These are phyloP conservation scores for Neotoma lepida DNA, from an alignment of 2,113 vertebrate species.

Conservation along the genomic window DNA sequence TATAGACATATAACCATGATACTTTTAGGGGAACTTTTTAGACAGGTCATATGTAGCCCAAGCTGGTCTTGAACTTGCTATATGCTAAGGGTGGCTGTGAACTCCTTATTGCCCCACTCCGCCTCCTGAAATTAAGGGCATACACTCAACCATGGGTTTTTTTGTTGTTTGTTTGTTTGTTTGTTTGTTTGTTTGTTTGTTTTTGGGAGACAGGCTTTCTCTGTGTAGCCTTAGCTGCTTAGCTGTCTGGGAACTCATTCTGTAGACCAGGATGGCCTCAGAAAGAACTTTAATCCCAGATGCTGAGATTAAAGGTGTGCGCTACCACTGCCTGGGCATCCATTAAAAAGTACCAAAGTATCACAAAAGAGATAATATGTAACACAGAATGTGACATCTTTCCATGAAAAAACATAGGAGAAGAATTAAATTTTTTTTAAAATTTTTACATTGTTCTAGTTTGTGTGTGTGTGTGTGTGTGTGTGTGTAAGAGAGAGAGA, in stretches of 20 bases:
- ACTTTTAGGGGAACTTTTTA: not conserved
- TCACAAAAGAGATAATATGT: not conserved
- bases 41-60: not conserved
- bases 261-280: not conserved
- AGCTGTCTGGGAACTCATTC: not conserved
- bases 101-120: not conserved
- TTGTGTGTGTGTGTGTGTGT: not conserved
- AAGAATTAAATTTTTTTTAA: not conserved
- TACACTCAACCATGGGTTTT: not conserved
- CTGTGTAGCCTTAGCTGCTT: not conserved
- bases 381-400: slow-evolving; percentile 33
- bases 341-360: not conserved
- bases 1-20: not conserved
- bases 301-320: not conserved
- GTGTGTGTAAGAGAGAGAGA: not conserved
- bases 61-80: not conserved
- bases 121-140: not conserved
- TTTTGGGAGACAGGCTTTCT: not conserved
- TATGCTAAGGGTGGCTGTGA: not conserved
- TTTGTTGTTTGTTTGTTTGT: not conserved
- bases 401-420: not conserved
- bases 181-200: not conserved
- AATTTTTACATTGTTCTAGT: not conserved
- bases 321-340: not conserved
- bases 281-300: not conserved